A percentile compares a stretch with the other conserved stretches of the same genome.
phyloP scores from a whole-genome alignment of 2,888 invertebrate genomes.

The Rhingia campestris region DNA sequence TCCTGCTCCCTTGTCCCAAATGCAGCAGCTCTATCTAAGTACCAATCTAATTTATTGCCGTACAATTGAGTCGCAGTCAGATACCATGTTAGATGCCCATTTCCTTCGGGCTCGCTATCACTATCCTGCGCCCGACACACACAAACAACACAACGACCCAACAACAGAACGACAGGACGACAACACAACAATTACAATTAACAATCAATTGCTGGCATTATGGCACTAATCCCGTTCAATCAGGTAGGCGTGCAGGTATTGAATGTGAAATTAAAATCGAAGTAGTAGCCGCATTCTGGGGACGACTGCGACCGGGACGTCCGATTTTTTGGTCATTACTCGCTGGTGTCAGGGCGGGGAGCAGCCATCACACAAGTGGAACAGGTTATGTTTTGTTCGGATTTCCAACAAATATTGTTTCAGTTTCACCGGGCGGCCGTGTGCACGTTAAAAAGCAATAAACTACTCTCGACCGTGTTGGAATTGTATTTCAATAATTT shows the following conservation, averaged over 20 bases:
- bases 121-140: conserved; percentile 31
- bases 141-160: neutral
- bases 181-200: conserved; percentile 72
- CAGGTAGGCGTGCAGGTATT: conserved; percentile 49
- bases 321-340: conserved; percentile 27
- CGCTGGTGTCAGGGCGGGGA: neutral
- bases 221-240: conserved; percentile 56
- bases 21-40: conserved; percentile 74
- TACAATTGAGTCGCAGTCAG: conserved; percentile 70
- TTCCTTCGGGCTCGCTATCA: conserved; percentile 20
- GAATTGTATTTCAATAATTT: conserved; percentile 74
- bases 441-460: conserved; percentile 74
- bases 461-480: conserved; percentile 72
- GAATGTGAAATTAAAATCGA: neutral
- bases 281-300: conserved; percentile 39
- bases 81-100: conserved; percentile 70
- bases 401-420: conserved; percentile 63
- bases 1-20: conserved; percentile 72
- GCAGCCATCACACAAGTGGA: conserved; percentile 5
- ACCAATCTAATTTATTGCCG: conserved; percentile 73
- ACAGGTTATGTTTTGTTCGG: conserved; percentile 57
- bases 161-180: conserved; percentile 1
- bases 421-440: conserved; percentile 42
- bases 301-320: conserved; percentile 12
- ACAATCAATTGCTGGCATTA: conserved; percentile 72